Evolutionary conservation across 37 sponge, comb jelly and placozoan genomes (phyloP).

Genomic region (Spongia lamella): DNA sequence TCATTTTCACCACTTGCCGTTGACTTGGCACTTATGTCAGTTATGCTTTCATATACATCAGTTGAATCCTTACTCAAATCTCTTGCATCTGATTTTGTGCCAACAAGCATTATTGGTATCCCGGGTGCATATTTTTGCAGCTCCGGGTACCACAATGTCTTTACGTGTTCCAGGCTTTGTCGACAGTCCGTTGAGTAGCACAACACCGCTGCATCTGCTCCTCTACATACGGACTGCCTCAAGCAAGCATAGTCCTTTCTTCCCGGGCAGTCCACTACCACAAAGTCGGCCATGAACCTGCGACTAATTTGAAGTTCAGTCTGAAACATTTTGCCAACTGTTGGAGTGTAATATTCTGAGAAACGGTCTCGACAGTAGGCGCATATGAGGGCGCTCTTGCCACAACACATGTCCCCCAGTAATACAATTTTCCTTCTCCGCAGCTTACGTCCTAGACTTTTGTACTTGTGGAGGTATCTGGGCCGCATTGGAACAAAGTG

Average conservation of each 20-base stretch:
- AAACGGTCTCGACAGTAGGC: slow-evolving; percentile 48
- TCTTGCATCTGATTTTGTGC: slow-evolving; percentile 37
- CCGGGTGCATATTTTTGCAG: slow-evolving; percentile 5
- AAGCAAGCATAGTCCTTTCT: slow-evolving; percentile 36
- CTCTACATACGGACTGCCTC: slow-evolving; percentile 33
- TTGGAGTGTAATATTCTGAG: slow-evolving; percentile 31
- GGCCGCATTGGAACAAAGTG: too few relatives aligned
- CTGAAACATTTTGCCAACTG: slow-evolving; percentile 27
- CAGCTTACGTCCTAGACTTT: neutral
- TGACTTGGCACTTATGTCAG: too few relatives aligned
- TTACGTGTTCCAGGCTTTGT: slow-evolving; percentile 13
- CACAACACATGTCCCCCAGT: slow-evolving; percentile 54
- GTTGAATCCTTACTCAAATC: neutral
- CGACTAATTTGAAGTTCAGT: too few relatives aligned
- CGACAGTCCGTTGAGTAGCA: slow-evolving; percentile 34
- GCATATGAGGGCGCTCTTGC: slow-evolving; percentile 42
- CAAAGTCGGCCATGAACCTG: slow-evolving; percentile 8
- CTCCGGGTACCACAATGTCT: slow-evolving; percentile 36
- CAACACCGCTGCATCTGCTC: slow-evolving; percentile 35
- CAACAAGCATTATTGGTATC: slow-evolving; percentile 46
- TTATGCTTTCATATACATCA: neutral
- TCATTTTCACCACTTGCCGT: too few relatives aligned
- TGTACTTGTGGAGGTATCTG: too few relatives aligned
- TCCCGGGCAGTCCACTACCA: slow-evolving; percentile 35
- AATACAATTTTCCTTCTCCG: slow-evolving; percentile 49